Base-by-base conservation (phyloP, 2,888 invertebrate species). In the Plebejus melissa region DNA sequence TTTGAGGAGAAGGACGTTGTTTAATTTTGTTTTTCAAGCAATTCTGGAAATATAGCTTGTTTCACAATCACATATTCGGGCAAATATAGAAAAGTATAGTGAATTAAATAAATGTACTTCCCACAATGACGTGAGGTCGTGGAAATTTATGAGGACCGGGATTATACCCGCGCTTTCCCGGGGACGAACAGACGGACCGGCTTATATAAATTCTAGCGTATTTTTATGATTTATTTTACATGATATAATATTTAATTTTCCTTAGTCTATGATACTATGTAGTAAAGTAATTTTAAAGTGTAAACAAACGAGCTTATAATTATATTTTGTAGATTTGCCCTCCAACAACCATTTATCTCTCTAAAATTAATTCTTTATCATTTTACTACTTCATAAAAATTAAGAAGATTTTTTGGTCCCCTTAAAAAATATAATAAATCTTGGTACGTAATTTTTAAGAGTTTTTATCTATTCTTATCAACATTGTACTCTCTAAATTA, bases 401-500 rank as follows among this genome's bases (percentile, higher is more conserved):
- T 22, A 9, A 9, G 3, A 60, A 60, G 11, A 28, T 4, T 22
- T 1, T 28, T 2, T 0, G 11, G 28, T 60, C 60, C 22, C 28
- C 1, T 60, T 28, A 4, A 22, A 58, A 58, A 60, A 60, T 60
- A 28, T 28, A 60, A 60, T 28, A 60, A 60, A 22, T 60, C 60
- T 11, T 28, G 60, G 22, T 1, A 60, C 28, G 60, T 28, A 60
- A 60, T 60, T 60, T 60, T 60, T 60, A 60, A 60, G 28, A 28
- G 7, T 28, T 28, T 60, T 60, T 28, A 60, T 28, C 50, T 74
- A 77, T 11, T 50, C 4, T 70, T 70, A 71, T 77, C 78, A 76
- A 80, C 79, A 78, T 3, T 60, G 80, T 85, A 85, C 82, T 83
- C 83, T 82, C 80, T 85, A 84, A 89, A 89, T 85, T 84, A 87